phyloP scores from a whole-genome alignment of 2,888 invertebrate species.

The Drosophila testacea region DNA sequence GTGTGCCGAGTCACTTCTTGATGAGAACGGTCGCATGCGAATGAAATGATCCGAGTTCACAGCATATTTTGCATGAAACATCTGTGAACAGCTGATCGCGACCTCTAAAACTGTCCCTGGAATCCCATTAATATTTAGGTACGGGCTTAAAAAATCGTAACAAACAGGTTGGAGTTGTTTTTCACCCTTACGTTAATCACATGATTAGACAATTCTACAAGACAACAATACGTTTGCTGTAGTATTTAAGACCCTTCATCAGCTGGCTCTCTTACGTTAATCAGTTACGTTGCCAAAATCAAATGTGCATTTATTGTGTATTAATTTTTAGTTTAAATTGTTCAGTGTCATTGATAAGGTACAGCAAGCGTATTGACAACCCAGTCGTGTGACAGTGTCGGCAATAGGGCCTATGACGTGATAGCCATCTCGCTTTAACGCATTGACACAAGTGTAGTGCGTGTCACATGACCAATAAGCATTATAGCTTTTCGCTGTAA shows the following conservation, averaged over 20 bases:
- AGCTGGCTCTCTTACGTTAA: neutral
- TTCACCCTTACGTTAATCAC: slow-evolving; percentile 25
- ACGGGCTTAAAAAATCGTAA: slow-evolving; percentile 5
- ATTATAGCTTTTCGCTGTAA: slow-evolving; percentile 43
- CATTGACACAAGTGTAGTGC: slow-evolving; percentile 58
- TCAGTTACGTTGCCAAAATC: slow-evolving; percentile 20
- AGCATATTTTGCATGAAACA: no score
- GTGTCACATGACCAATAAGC: slow-evolving; percentile 80
- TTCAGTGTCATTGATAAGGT: slow-evolving; percentile 57
- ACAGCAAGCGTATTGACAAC: slow-evolving; percentile 32
- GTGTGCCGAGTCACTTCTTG: no score
- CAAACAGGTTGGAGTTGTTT: neutral
- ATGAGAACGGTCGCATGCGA: no score
- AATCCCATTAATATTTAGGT: neutral
- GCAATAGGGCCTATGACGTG: slow-evolving; percentile 17
- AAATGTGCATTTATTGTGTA: slow-evolving; percentile 40
- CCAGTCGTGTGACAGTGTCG: slow-evolving; percentile 48
- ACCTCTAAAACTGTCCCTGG: no score
- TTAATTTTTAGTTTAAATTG: slow-evolving; percentile 46
- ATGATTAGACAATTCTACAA: slow-evolving; percentile 30
- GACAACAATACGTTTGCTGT: neutral
- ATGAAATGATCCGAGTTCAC: no score
- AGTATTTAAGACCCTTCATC: neutral
- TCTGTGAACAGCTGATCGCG: no score
- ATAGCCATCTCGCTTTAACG: slow-evolving; percentile 70